Percentiles rank a stretch among this genome's conserved stretches.
Conservation (phyloP, 2,797 vertebrate species). For the Enteromius thamalakanensis region DNA sequence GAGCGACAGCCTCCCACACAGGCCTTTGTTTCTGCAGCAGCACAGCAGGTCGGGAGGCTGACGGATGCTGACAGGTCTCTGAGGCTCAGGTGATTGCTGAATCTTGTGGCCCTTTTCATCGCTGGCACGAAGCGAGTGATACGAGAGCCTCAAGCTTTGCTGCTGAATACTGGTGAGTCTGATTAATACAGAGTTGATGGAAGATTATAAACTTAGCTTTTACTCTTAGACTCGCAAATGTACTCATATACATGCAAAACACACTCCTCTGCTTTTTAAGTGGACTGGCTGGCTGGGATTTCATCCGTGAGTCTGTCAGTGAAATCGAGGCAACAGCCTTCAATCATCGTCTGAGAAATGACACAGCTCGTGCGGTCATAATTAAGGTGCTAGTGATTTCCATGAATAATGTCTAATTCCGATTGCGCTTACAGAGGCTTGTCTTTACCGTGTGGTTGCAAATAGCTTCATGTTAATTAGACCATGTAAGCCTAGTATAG, state of each 20-base stretch:
- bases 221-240: conserved; percentile 1
- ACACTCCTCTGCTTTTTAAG: conserved; percentile 20
- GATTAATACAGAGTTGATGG: conserved; percentile 37
- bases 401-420: conserved; percentile 39
- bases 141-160: conserved; percentile 9
- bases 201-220: conserved; percentile 40
- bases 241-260: conserved; percentile 20
- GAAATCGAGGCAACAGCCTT: conserved; percentile 31
- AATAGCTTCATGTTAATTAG: conserved; percentile 52
- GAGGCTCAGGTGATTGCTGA: conserved; percentile 47
- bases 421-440: conserved; percentile 19
- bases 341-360: conserved; percentile 11
- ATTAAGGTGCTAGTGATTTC: conserved; percentile 44
- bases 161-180: conserved; percentile 30
- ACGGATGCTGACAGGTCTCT: conserved; percentile 42
- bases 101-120: conserved; percentile 26
- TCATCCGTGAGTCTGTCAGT: not conserved
- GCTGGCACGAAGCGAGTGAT: conserved; percentile 14
- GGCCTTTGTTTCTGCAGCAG: conserved; percentile 45
- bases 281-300: conserved; percentile 10
- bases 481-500: conserved; percentile 9
- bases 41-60: conserved; percentile 40
- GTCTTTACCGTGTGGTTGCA: conserved; percentile 32
- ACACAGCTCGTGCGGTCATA: not conserved
- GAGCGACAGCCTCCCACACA: conserved; percentile 25